phyloP scores from a whole-genome alignment of 2,888 invertebrate genomes.

The Cheilosia vulpina region DNA sequence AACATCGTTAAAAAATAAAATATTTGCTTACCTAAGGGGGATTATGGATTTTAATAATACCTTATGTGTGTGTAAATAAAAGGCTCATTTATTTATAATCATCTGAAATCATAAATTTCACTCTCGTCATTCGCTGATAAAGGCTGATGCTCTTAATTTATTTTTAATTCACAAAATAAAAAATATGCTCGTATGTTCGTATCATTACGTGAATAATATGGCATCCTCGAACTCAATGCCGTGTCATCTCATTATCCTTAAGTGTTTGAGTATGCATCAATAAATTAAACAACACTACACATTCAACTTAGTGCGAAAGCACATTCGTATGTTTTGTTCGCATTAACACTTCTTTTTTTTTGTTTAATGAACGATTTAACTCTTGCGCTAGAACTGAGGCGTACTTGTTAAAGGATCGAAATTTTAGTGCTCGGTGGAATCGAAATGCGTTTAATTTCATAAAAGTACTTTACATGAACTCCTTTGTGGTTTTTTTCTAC shows the following conservation, averaged over 20 bases:
- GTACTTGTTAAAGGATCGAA: no score
- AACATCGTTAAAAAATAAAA: no score
- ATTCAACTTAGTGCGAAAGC: neutral
- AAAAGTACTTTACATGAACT: no score
- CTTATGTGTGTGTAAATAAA: neutral
- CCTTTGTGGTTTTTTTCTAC: no score
- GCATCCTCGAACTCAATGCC: neutral
- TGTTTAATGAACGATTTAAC: no score
- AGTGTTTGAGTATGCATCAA: constrained; percentile 15
- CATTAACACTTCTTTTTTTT: no score
- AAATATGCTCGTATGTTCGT: neutral
- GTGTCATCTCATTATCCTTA: neutral
- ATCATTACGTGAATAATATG: neutral
- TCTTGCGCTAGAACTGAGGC: no score
- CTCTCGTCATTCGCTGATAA: constrained; percentile 11
- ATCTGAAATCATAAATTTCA: constrained; percentile 12
- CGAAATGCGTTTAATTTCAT: no score
- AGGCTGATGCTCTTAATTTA: constrained; percentile 12
- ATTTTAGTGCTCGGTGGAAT: no score
- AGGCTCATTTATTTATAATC: neutral
- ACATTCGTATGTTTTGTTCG: no score
- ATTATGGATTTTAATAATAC: neutral
- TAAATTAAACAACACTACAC: constrained; percentile 13
- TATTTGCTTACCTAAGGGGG: neutral
- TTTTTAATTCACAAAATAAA: constrained; percentile 11